A percentile compares a stretch with the other conserved stretches of the same genome.
phyloP scores from a whole-genome alignment of 2,888 invertebrate species.

The Flexamia atlantica region DNA sequence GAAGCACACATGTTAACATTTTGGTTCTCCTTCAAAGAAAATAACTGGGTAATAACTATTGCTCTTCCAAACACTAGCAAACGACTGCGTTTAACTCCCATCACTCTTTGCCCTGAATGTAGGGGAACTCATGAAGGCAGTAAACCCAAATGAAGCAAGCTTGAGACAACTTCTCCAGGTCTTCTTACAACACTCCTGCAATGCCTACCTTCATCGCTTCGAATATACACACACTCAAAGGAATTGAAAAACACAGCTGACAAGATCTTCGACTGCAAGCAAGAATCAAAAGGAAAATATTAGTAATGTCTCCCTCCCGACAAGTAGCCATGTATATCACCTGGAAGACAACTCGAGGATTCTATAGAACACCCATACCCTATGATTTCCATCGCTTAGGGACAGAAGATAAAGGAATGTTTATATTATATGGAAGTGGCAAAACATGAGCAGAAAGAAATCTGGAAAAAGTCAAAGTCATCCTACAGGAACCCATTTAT shows the following conservation, averaged over 20 bases:
- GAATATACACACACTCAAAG: constrained; percentile 11
- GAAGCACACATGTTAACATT: constrained; percentile 24
- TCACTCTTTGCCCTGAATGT: constrained; percentile 22
- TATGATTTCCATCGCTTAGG: not conserved
- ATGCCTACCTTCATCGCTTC: constrained; percentile 38
- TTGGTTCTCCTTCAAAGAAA: constrained; percentile 31
- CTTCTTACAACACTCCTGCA: constrained; percentile 36
- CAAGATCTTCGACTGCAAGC: constrained; percentile 18
- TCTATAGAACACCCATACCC: not conserved
- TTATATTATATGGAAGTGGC: constrained; percentile 19
- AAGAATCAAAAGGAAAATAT: constrained; percentile 26
- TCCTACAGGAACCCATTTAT: constrained; percentile 31
- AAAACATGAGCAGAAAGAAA: constrained; percentile 46
- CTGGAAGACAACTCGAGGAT: constrained; percentile 26
- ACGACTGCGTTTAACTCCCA: constrained; percentile 42
- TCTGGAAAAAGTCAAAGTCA: constrained; percentile 49
- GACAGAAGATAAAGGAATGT: not conserved
- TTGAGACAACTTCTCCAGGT: constrained; percentile 46
- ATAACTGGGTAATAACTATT: constrained; percentile 4
- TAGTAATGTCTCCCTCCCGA: constrained; percentile 3
- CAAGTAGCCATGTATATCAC: constrained; percentile 12
- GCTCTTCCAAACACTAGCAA: constrained; percentile 29
- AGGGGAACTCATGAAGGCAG: constrained; percentile 11
- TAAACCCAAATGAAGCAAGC: constrained; percentile 33
- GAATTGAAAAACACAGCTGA: constrained; percentile 41